phyloP scores from a whole-genome alignment of 2,113 vertebrate species.

The Corythornis madagascariensis region DNA sequence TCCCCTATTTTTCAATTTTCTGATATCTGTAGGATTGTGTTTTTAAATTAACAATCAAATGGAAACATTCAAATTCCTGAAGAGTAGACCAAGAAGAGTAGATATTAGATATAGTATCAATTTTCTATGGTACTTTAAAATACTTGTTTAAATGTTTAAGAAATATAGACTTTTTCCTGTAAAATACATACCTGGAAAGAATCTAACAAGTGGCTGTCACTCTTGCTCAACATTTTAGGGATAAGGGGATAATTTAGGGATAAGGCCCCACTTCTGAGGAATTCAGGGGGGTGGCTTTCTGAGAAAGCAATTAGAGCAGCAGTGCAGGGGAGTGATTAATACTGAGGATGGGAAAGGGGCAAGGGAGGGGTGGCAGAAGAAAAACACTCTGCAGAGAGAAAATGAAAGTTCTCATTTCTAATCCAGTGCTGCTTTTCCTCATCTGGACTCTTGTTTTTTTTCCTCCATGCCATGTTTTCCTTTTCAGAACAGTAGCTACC shows the following conservation, averaged over 20 bases:
- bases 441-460: not conserved
- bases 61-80: not conserved
- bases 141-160: not conserved
- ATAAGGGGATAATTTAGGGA: not conserved
- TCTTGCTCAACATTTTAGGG: not conserved
- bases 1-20: not conserved
- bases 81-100: not conserved
- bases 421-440: not conserved
- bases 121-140: not conserved
- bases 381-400: not conserved
- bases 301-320: not conserved
- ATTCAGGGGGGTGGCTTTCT: not conserved
- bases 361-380: not conserved
- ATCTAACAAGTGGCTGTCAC: not conserved
- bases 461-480: not conserved
- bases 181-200: not conserved
- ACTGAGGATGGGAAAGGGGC: not conserved
- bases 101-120: not conserved
- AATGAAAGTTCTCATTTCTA: not conserved
- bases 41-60: not conserved
- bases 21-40: not conserved
- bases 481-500: not conserved
- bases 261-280: not conserved
- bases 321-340: not conserved
- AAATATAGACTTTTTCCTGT: not conserved